Evolutionary conservation across 2,888 invertebrate species (phyloP).

Genomic region (Patella depressa): DNA sequence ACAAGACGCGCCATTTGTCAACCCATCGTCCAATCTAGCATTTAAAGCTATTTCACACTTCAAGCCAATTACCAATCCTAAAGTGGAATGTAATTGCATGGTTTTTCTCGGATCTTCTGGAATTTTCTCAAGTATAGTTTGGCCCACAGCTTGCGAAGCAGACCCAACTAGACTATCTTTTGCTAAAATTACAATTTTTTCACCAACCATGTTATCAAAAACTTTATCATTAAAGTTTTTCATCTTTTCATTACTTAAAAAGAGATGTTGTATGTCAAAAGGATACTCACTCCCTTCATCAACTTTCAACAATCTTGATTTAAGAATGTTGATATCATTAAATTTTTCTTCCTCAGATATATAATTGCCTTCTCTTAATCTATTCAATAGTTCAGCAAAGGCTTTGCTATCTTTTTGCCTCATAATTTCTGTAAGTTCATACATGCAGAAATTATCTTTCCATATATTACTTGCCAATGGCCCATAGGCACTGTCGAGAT

Average conservation of each 20-base stretch:
- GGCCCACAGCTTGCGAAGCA: neutral
- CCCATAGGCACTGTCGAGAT: slow-evolving; percentile 19
- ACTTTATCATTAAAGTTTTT: neutral
- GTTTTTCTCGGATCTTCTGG: neutral
- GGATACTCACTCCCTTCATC: neutral
- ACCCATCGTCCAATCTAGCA: slow-evolving; percentile 37
- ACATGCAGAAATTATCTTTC: slow-evolving; percentile 31
- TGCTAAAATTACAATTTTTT: neutral
- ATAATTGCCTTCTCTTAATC: slow-evolving; percentile 39
- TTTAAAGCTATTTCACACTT: slow-evolving; percentile 37
- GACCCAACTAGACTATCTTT: neutral
- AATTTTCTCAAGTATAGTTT: neutral
- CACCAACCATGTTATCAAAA: neutral
- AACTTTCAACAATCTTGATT: neutral
- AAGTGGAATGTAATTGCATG: neutral
- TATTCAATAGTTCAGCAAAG: slow-evolving; percentile 44
- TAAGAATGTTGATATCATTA: neutral
- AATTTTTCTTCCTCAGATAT: neutral
- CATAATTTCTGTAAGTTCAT: slow-evolving; percentile 29
- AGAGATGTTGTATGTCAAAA: neutral
- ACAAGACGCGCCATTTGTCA: slow-evolving; percentile 38
- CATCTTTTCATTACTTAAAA: neutral
- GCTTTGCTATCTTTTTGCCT: slow-evolving; percentile 31
- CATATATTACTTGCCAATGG: slow-evolving; percentile 16
- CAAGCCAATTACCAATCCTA: neutral